These are phyloP conservation scores for Rattus norvegicus DNA, from an alignment of 2,113 vertebrate species.

Conservation along the genomic window DNA sequence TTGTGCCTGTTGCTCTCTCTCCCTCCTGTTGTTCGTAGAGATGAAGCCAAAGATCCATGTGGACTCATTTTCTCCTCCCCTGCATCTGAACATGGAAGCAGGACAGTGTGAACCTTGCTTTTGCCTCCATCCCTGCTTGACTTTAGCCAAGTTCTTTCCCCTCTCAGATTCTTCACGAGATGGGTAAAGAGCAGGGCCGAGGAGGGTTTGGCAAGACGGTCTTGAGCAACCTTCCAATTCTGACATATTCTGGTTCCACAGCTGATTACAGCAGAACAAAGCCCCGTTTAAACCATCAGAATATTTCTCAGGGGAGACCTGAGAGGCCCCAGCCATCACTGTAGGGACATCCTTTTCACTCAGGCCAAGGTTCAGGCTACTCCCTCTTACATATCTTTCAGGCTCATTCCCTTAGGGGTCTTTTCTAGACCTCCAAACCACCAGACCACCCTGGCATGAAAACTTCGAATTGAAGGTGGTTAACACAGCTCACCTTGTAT, in stretches of 20 bases:
- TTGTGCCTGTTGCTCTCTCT: not conserved
- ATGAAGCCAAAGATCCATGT: not conserved
- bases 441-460: not conserved
- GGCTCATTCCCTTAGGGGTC: not conserved
- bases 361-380: not conserved
- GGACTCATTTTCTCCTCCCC: not conserved
- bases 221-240: not conserved
- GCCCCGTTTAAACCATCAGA: not conserved
- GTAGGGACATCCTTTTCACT: not conserved
- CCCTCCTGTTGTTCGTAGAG: not conserved
- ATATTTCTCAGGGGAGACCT: constrained; percentile 19
- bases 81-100: constrained; percentile 2
- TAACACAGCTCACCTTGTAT: not conserved
- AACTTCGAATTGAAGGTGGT: constrained; percentile 16
- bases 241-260: not conserved
- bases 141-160: constrained; percentile 47
- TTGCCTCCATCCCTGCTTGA: constrained; percentile 14
- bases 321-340: not conserved
- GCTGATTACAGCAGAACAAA: not conserved
- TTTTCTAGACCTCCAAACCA: constrained; percentile 41
- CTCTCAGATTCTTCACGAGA: constrained; percentile 30
- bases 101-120: constrained; percentile 29
- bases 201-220: not conserved
- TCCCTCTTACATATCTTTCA: not conserved
- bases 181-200: not conserved